Base-by-base conservation (phyloP, 2,797 vertebrate species). In the Peromyscus attwateri region DNA sequence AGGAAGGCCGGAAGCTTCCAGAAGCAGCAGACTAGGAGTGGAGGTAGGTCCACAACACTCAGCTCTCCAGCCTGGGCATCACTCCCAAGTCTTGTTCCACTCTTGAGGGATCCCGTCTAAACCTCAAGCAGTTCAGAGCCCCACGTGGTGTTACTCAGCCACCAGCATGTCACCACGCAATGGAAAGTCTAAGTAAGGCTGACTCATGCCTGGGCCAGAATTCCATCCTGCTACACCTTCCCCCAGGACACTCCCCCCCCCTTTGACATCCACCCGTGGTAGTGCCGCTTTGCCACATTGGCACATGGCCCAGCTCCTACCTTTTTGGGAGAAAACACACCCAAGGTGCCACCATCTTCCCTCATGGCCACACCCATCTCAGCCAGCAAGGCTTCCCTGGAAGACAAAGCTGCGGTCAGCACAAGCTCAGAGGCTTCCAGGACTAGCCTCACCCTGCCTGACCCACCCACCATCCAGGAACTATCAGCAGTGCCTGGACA, bases 291-390 rank as follows among this genome's bases (percentile, higher is more conserved):
- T 70, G 62, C 62, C 9, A 49, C 40, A 16, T 4, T 52, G 34
- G 49, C 57, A 52, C 17, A 13, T 1, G 12, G 19, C 14, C 17
- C 4, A 1, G 46, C 23, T 34, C 98, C 97, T 99, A 99, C 99
- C 99, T 99, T 99, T 98, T 99, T 99, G 75, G 99, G 99, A 87
- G 99, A 99, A 98, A 99, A 99, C 34, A 99, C 99, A 0, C 99
- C 99, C 94, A 99, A 97, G 5, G 99, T 99, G 76, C 99, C 99
- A 2, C 99, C 99, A 1, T 99, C 99, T 97, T 99, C 99, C 92
- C 99, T 98, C 99, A 99, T 99, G 96, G 99, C 99, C 87, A 99
- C 99, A 0, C 99, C 99, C 99, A 99, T 99, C 98, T 99, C 99
- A 0, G 99, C 99, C 96, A 99, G 98, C 98, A 99, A 98, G 0